These are phyloP conservation scores for Glyptemys insculpta DNA, from an alignment of 2,797 vertebrate genomes.

Conservation along the genomic window DNA sequence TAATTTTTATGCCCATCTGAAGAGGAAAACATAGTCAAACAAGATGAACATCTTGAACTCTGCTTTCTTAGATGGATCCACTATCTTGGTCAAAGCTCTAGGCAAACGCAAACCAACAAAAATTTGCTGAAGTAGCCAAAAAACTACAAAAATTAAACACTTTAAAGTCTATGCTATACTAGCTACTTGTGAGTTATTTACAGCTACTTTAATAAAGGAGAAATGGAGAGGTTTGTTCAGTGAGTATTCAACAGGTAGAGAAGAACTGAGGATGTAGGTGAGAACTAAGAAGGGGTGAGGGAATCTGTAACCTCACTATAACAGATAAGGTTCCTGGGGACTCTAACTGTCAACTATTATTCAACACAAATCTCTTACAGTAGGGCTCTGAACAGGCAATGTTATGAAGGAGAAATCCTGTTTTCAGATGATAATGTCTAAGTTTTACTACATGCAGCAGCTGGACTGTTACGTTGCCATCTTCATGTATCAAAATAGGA, in stretches of 20 bases:
- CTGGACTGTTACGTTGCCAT: background rate
- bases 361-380: background rate
- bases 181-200: background rate
- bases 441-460: background rate
- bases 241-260: background rate
- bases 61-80: background rate
- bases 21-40: background rate
- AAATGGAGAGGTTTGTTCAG: background rate
- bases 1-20: background rate
- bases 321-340: background rate
- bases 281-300: background rate
- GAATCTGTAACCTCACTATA: background rate
- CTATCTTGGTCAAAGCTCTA: background rate
- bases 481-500: background rate
- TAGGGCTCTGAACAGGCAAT: background rate
- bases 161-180: fast-evolving
- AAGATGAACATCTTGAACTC: background rate
- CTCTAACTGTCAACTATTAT: background rate
- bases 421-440: background rate
- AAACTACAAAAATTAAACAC: background rate
- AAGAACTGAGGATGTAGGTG: background rate
- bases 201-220: background rate
- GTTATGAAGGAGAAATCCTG: background rate
- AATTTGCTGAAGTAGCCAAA: background rate
- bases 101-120: background rate